These are phyloP conservation scores for Pollenia griseotomentosa DNA, from an alignment of 2,888 invertebrate species.

Conservation along the genomic window DNA sequence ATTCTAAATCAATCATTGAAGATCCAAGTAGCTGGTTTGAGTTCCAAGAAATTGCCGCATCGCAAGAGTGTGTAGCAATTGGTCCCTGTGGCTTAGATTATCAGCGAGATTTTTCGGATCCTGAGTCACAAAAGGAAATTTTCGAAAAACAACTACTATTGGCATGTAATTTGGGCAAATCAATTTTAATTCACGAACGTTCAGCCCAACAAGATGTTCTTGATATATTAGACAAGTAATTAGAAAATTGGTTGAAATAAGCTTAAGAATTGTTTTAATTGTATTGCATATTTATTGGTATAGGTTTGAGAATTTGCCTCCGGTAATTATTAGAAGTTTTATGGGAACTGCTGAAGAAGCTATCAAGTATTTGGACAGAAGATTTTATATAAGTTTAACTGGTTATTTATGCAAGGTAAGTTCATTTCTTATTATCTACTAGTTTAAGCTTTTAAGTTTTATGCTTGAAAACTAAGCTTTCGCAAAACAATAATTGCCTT, in stretches of 20 bases:
- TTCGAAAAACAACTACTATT: conserved; percentile 94
- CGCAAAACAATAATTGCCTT: too few relatives aligned
- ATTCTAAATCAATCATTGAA: conserved; percentile 93
- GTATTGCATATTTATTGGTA: conserved; percentile 10
- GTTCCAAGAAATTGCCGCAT: conserved; percentile 89
- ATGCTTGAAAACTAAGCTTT: too few relatives aligned
- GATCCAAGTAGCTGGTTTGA: conserved; percentile 91
- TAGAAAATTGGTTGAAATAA: not conserved
- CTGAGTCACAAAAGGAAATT: conserved; percentile 92
- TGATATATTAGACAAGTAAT: conserved; percentile 86
- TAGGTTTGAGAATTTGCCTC: conserved; percentile 87
- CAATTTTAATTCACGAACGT: conserved; percentile 95
- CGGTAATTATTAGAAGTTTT: conserved; percentile 95
- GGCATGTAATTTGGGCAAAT: conserved; percentile 94
- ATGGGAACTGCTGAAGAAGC: conserved; percentile 95
- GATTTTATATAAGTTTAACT: conserved; percentile 93
- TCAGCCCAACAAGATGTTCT: conserved; percentile 95
- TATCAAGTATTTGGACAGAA: conserved; percentile 91
- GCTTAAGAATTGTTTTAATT: conserved; percentile 1
- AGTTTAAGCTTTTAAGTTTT: too few relatives aligned
- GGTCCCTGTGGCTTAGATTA: conserved; percentile 98
- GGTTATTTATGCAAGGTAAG: conserved; percentile 85
- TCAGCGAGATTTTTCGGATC: conserved; percentile 96
- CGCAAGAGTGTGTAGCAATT: conserved; percentile 95
- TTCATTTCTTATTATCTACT: not conserved